These are phyloP conservation scores for Sesamia nonagrioides DNA, from an alignment of 1,140 invertebrate genomes.

Conservation along the genomic window DNA sequence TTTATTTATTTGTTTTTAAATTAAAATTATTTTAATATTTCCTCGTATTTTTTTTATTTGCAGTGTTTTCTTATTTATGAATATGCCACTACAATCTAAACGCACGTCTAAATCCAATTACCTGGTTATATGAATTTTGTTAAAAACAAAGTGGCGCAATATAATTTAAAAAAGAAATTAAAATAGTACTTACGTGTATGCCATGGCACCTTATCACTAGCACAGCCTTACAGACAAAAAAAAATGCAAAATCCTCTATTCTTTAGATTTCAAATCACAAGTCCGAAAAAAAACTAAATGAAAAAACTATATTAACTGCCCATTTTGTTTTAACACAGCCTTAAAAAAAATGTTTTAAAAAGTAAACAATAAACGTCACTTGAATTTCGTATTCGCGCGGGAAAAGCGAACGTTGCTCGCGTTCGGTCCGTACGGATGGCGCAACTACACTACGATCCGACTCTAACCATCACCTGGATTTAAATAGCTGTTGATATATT, in stretches of 20 bases:
- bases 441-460: conserved; percentile 62
- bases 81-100: too few species aligned
- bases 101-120: too few species aligned
- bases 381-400: conserved; percentile 53
- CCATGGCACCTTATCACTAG: conserved; percentile 67
- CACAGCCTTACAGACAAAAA: conserved; percentile 60
- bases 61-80: too few species aligned
- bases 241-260: conserved; percentile 37
- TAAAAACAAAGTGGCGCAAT: too few species aligned
- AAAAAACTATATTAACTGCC: conserved; percentile 59
- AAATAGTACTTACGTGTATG: conserved; percentile 76
- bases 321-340: conserved; percentile 57
- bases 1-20: too few species aligned
- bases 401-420: conserved; percentile 23
- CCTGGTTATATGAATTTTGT: too few species aligned
- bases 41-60: too few species aligned
- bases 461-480: conserved; percentile 65
- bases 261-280: conserved; percentile 45
- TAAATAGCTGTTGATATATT: conserved; percentile 66
- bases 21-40: too few species aligned
- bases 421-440: conserved; percentile 59
- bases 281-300: conserved; percentile 42
- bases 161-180: too few species aligned
- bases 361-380: conserved; percentile 61
- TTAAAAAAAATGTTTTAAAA: conserved; percentile 15